phyloP scores from a whole-genome alignment of 64 coral and sea anemone species.

The Astreopora myriophthalma region DNA sequence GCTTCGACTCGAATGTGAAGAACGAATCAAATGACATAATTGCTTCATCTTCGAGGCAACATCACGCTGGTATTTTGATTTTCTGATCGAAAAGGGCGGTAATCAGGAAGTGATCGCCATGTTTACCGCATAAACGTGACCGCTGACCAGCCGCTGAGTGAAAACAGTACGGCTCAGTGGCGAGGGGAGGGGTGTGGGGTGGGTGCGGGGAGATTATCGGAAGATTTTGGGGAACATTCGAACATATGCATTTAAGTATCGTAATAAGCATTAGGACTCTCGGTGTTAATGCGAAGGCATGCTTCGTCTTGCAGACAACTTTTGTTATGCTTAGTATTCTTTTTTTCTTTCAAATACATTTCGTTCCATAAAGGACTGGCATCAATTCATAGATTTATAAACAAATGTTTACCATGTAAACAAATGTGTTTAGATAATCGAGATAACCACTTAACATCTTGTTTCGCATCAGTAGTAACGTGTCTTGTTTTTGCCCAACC shows the following conservation, averaged over 20 bases:
- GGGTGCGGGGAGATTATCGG: constrained; percentile 12
- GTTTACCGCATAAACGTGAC: neutral
- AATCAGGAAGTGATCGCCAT: neutral
- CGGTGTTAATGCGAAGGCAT: neutral
- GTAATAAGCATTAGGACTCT: constrained; percentile 4
- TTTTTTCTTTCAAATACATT: constrained; percentile 1
- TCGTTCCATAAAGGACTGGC: constrained; percentile 36
- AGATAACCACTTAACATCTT: constrained; percentile 27
- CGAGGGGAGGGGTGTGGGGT: neutral
- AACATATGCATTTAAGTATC: constrained; percentile 7
- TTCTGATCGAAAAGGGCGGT: neutral
- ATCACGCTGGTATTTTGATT: neutral
- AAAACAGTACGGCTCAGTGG: constrained; percentile 20
- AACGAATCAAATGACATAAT: neutral
- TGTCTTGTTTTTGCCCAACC: constrained; percentile 17
- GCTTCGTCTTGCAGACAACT: constrained; percentile 1
- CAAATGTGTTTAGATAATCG: constrained; percentile 16
- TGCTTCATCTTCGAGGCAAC: neutral
- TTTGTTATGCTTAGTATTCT: constrained; percentile 2
- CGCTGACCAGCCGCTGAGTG: neutral
- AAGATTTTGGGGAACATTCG: constrained; percentile 32
- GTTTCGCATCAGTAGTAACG: constrained; percentile 36
- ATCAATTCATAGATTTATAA: constrained; percentile 43
- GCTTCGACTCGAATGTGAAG: neutral
- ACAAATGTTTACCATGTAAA: constrained; percentile 34